These are phyloP conservation scores for Neocrepidodera transversa DNA, from an alignment of 2,888 invertebrate species.

Conservation along the genomic window DNA sequence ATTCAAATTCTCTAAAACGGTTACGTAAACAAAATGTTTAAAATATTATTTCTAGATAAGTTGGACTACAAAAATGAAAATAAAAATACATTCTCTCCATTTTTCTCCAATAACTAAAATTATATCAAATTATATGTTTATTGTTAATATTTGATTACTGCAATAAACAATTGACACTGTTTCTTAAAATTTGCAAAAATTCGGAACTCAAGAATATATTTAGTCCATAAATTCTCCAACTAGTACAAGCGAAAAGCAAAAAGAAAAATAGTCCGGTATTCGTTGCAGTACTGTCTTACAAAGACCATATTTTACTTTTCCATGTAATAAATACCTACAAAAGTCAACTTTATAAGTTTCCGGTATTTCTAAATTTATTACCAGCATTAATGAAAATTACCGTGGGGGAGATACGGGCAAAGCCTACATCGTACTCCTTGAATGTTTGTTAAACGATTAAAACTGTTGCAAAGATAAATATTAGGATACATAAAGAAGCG, in stretches of 20 bases:
- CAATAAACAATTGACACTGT: too few species aligned
- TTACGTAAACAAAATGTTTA: too few species aligned
- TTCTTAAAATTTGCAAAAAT: too few species aligned
- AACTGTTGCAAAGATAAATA: slow-evolving; percentile 50
- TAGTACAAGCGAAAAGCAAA: background rate
- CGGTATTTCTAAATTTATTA: slow-evolving; percentile 40
- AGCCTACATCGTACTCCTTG: slow-evolving; percentile 32
- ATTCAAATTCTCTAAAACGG: too few species aligned
- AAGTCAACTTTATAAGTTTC: slow-evolving; percentile 38
- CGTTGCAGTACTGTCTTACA: slow-evolving; percentile 1
- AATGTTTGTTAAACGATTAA: slow-evolving; percentile 49
- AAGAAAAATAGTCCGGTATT: slow-evolving; percentile 14
- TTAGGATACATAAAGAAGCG: slow-evolving; percentile 48
- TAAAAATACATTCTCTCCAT: too few species aligned
- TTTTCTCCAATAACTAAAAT: too few species aligned
- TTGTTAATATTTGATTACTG: too few species aligned
- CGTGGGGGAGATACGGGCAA: slow-evolving; percentile 33
- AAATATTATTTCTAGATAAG: too few species aligned
- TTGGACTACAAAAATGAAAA: too few species aligned
- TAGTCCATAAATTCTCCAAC: background rate
- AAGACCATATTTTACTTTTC: slow-evolving; percentile 33
- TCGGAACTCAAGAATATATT: too few species aligned
- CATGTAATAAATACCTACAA: slow-evolving; percentile 36
- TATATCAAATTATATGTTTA: too few species aligned
- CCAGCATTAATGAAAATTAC: slow-evolving; percentile 39